Evolutionary conservation across 1,140 invertebrate species (phyloP).

Genomic region (Drosophila takahashii): DNA sequence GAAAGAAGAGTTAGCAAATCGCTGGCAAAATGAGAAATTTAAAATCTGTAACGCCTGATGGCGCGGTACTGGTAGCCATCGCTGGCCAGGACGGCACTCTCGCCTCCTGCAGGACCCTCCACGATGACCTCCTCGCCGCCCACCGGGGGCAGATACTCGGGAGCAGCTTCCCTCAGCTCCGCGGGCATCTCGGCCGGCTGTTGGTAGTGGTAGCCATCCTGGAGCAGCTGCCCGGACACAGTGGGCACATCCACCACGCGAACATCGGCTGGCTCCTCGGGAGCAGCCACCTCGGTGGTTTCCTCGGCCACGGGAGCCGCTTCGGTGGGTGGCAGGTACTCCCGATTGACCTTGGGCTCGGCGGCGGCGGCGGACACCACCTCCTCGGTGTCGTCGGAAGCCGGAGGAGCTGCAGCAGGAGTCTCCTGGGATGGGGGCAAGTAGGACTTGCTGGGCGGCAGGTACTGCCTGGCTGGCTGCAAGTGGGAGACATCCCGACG

Average conservation of each 20-base stretch:
- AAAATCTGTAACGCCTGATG: conserved; percentile 72
- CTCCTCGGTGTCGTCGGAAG: conserved; percentile 69
- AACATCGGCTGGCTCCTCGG: conserved; percentile 45
- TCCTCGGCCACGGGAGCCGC: conserved; percentile 29
- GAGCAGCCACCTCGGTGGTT: conserved; percentile 45
- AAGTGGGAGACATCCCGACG: conserved; percentile 75
- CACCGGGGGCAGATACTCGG: conserved; percentile 67
- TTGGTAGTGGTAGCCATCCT: conserved; percentile 76
- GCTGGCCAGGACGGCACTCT: conserved; percentile 62
- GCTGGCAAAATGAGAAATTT: conserved; percentile 33
- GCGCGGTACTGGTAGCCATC: conserved; percentile 79
- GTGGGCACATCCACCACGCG: conserved; percentile 65
- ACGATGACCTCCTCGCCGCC: conserved; percentile 37
- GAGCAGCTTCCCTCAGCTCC: conserved; percentile 57
- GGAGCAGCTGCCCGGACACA: conserved; percentile 46
- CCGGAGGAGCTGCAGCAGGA: conserved; percentile 4
- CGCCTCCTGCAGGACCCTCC: conserved; percentile 66
- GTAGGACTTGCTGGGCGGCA: conserved; percentile 66
- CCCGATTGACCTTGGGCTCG: conserved; percentile 64
- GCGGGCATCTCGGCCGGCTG: conserved; percentile 60
- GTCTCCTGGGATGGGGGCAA: conserved; percentile 64
- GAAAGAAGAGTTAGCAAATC: conserved; percentile 16
- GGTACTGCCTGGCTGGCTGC: conserved; percentile 46
- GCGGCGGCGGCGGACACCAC: conserved; percentile 50
- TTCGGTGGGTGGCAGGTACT: conserved; percentile 70